Percentiles rank a stretch among this genome's conserved stretches.
These are phyloP conservation scores for Taeniopygia guttata DNA, from an alignment of 2,797 vertebrate genomes.

Conservation along the genomic window DNA sequence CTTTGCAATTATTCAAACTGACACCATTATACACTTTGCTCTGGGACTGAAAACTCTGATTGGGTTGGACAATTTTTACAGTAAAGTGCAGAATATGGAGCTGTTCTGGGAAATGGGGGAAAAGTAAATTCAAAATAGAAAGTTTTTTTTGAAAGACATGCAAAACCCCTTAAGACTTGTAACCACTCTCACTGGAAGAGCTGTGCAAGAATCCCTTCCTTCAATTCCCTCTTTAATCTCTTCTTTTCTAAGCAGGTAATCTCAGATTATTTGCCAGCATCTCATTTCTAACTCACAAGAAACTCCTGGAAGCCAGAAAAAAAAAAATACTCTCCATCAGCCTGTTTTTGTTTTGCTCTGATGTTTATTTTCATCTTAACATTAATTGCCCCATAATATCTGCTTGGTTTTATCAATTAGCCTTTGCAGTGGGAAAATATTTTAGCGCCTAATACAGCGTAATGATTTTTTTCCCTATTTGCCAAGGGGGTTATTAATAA, in stretches of 20 bases:
- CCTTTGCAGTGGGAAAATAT: conserved; percentile 74
- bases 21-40: neutral
- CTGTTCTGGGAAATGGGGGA: neutral
- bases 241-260: conserved; percentile 24
- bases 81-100: neutral
- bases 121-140: neutral
- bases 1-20: neutral
- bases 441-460: conserved; percentile 71
- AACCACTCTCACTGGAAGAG: neutral
- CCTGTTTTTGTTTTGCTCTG: conserved; percentile 67
- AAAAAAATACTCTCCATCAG: neutral
- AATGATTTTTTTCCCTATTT: conserved; percentile 79
- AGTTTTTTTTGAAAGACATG: neutral
- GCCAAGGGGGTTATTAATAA: conserved; percentile 80
- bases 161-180: neutral
- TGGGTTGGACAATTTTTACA: neutral
- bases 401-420: conserved; percentile 76
- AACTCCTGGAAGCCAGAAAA: neutral
- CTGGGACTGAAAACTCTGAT: neutral
- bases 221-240: neutral
- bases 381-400: conserved; percentile 68
- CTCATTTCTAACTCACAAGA: conserved; percentile 11
- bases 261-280: conserved; percentile 41
- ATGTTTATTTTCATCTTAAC: conserved; percentile 61
- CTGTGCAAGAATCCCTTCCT: conserved; percentile 4